Percentiles rank a stretch among this genome's conserved stretches.
Evolutionary conservation across 2,888 invertebrate species (phyloP).

Genomic region (Perdita meconis): DNA sequence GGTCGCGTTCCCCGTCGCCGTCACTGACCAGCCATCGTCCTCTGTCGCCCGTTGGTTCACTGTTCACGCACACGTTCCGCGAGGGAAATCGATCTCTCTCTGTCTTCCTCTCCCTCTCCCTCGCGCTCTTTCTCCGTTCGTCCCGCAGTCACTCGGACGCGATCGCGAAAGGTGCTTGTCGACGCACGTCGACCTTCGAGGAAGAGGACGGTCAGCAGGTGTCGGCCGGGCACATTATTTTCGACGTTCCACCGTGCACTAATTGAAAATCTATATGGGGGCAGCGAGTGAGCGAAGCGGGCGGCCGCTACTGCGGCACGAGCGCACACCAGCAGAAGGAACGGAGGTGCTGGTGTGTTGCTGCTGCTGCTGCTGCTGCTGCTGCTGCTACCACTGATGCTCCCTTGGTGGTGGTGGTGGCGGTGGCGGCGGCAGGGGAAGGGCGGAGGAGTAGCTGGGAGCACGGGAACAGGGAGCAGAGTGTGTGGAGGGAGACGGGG

Average conservation of each 20-base stretch:
- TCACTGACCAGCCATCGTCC: conserved; percentile 54
- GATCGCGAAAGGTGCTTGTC: background rate
- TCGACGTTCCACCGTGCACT: conserved; percentile 59
- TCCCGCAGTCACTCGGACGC: conserved; percentile 4
- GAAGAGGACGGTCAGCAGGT: conserved; percentile 48
- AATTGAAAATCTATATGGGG: conserved; percentile 74
- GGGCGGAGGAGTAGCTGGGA: conserved; percentile 58
- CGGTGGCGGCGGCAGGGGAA: conserved; percentile 44
- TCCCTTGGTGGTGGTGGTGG: conserved; percentile 43
- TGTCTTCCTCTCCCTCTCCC: conserved; percentile 1
- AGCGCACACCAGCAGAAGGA: conserved; percentile 52
- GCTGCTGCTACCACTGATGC: conserved; percentile 48
- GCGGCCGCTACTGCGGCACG: conserved; percentile 79
- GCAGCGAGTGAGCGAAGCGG: background rate
- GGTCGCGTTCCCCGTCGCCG: conserved; percentile 13
- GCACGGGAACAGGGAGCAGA: conserved; percentile 33
- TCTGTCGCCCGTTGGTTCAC: conserved; percentile 39
- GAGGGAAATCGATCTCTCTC: conserved; percentile 46
- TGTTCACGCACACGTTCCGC: conserved; percentile 48
- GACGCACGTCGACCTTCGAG: conserved; percentile 38
- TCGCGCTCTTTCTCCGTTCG: background rate
- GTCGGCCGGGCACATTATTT: conserved; percentile 63
- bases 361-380: conserved; percentile 40
- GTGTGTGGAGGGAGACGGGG: conserved; percentile 58
- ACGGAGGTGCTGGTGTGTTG: conserved; percentile 49